Evolutionary conservation across 2,113 vertebrate genomes (phyloP).

Genomic region (Sterrhoptilus dennistouni): DNA sequence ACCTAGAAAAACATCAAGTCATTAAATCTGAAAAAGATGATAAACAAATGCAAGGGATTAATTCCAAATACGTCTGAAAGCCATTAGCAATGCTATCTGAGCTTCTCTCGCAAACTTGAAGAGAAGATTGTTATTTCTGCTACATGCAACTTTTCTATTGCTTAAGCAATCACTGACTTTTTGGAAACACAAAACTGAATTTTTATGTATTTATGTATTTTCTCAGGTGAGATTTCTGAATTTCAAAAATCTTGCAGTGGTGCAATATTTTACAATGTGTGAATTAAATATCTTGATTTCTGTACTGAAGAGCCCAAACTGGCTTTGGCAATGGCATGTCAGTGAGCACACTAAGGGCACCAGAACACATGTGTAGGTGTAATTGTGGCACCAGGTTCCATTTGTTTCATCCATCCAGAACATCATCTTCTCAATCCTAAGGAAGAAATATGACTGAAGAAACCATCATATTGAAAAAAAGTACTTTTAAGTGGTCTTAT

Average conservation of each 20-base stretch:
- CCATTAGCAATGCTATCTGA: background rate
- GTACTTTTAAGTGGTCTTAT: background rate
- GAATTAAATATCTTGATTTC: background rate
- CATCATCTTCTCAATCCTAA: background rate
- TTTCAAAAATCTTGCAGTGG: background rate
- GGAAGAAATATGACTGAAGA: background rate
- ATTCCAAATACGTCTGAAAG: background rate
- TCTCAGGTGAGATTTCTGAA: background rate
- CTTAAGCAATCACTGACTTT: background rate
- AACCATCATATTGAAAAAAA: background rate
- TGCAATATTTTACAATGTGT: background rate
- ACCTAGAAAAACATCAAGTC: background rate
- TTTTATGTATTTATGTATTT: accelerated
- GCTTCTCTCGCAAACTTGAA: background rate
- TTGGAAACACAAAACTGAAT: background rate
- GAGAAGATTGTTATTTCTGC: background rate
- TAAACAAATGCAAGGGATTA: background rate
- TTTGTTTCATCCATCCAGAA: background rate
- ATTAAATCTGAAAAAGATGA: slow-evolving; percentile 7
- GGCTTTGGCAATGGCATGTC: background rate
- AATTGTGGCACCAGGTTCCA: background rate
- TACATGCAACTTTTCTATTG: background rate
- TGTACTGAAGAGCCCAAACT: background rate
- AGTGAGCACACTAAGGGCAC: background rate
- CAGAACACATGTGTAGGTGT: background rate